Evolutionary conservation across 2,113 vertebrate species (phyloP).

Genomic region (Esox niger): DNA sequence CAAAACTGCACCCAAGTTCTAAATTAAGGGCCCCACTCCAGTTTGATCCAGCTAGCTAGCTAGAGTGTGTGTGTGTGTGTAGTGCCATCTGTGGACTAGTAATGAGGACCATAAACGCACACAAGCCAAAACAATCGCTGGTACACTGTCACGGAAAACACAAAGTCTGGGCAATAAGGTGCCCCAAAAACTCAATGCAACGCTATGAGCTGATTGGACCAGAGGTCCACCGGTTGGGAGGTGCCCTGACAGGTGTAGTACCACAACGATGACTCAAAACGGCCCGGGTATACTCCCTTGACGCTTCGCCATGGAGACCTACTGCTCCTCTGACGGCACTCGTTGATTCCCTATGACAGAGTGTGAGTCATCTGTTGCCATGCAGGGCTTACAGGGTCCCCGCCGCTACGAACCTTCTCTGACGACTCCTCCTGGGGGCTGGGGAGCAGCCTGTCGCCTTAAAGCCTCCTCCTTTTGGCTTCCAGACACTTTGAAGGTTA

Average conservation of each 20-base stretch:
- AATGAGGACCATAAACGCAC: neutral
- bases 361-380: neutral
- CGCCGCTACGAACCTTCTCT: neutral
- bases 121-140: neutral
- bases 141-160: too few species aligned
- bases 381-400: neutral
- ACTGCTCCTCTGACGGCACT: neutral
- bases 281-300: neutral
- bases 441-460: neutral
- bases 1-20: slow-evolving; percentile 36
- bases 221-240: neutral
- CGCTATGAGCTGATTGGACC: too few species aligned
- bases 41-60: slow-evolving; percentile 50
- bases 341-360: neutral
- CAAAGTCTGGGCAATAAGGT: too few species aligned
- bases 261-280: neutral
- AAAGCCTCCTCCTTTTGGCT: neutral
- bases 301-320: neutral
- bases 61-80: slow-evolving; percentile 10
- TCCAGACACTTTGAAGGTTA: neutral
- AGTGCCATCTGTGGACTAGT: neutral
- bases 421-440: neutral
- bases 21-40: slow-evolving; percentile 49
- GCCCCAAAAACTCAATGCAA: too few species aligned
- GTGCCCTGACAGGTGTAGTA: neutral